phyloP scores from a whole-genome alignment of 2,797 vertebrate genomes.

The Squalus acanthias region DNA sequence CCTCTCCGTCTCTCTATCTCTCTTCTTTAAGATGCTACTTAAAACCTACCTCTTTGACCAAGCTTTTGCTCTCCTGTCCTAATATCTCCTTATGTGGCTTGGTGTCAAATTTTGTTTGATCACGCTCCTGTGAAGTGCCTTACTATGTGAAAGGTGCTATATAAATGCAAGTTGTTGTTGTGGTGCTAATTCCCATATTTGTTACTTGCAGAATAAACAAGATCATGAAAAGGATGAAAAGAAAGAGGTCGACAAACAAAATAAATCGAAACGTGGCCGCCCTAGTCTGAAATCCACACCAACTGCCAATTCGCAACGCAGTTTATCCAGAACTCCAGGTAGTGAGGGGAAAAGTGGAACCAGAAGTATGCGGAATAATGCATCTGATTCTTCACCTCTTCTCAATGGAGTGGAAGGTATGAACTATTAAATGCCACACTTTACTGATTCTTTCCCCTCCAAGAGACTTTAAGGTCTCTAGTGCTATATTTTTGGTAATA shows the following conservation, averaged over 20 bases:
- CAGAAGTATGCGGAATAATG: slow-evolving; percentile 49
- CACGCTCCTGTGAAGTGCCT: not conserved
- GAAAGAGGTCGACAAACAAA: slow-evolving; percentile 70
- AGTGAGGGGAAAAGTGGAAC: slow-evolving; percentile 69
- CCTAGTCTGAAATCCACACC: slow-evolving; percentile 78
- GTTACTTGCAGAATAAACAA: slow-evolving; percentile 70
- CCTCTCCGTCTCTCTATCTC: not conserved
- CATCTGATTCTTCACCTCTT: slow-evolving; percentile 54
- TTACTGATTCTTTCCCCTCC: not conserved
- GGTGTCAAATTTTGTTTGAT: not conserved
- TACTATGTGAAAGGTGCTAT: not conserved
- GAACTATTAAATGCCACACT: not conserved
- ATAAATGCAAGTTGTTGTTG: not conserved
- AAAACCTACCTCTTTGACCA: not conserved
- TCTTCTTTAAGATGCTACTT: not conserved
- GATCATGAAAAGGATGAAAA: slow-evolving; percentile 73
- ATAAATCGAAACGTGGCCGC: slow-evolving; percentile 71
- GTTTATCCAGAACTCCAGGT: slow-evolving; percentile 67
- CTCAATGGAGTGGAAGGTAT: slow-evolving; percentile 68
- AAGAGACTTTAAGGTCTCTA: not conserved
- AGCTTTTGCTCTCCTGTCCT: not conserved
- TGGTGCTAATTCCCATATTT: not conserved
- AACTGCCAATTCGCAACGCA: slow-evolving; percentile 59
- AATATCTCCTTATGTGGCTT: not conserved
- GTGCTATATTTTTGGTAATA: not conserved